These are phyloP conservation scores for Liodrosophila aerea DNA, from an alignment of 2,888 invertebrate species.

Conservation along the genomic window DNA sequence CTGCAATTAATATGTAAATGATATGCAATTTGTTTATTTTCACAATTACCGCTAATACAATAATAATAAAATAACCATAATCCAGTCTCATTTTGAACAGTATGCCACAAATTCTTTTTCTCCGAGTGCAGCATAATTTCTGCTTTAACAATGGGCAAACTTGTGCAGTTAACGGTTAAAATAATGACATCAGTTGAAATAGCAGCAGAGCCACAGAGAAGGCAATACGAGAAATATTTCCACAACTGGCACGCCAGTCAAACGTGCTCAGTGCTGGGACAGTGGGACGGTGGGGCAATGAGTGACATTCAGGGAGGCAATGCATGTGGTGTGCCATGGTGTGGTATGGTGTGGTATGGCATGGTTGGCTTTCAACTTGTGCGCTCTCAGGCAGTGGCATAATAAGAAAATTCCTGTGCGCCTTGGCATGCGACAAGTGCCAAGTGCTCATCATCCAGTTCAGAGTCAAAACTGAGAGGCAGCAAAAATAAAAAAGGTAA, in stretches of 20 bases:
- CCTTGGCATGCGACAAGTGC: slow-evolving; percentile 48
- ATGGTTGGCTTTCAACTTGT: slow-evolving; percentile 9
- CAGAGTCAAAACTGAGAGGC: background rate
- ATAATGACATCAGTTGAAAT: slow-evolving; percentile 62
- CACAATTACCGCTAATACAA: too few relatives aligned
- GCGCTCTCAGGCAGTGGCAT: slow-evolving; percentile 54
- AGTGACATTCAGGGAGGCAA: too few relatives aligned
- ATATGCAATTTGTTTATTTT: too few relatives aligned
- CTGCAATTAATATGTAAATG: too few relatives aligned
- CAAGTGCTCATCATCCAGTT: slow-evolving; percentile 42
- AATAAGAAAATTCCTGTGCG: slow-evolving; percentile 73
- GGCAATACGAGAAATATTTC: slow-evolving; percentile 37
- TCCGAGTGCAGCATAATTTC: too few relatives aligned
- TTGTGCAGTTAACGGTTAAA: slow-evolving; percentile 47
- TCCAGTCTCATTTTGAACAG: too few relatives aligned
- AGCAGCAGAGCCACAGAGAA: slow-evolving; percentile 10
- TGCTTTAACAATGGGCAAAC: slow-evolving; percentile 46
- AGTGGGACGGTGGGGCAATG: too few relatives aligned
- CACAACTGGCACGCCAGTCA: too few relatives aligned
- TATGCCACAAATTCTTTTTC: too few relatives aligned
- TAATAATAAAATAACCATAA: too few relatives aligned
- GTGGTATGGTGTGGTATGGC: background rate
- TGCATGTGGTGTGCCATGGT: too few relatives aligned
- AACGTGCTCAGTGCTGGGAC: too few relatives aligned
- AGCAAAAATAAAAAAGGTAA: slow-evolving; percentile 1